Evolutionary conservation across 1,140 invertebrate genomes (phyloP).

Genomic region (Chrysoperla carnea): DNA sequence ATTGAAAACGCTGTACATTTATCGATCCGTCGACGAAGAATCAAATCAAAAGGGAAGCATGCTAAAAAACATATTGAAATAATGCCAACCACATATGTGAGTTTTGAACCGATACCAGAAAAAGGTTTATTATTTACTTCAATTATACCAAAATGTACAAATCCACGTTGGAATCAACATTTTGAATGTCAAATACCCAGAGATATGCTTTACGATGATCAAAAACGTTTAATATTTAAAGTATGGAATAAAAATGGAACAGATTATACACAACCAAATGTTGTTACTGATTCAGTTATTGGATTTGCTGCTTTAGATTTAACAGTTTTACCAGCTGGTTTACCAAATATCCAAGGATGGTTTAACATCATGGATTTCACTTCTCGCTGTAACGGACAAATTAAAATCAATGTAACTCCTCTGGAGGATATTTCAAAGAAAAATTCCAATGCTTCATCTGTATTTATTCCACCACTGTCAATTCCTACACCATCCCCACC

Average conservation of each 20-base stretch:
- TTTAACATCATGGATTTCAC: constrained; percentile 42
- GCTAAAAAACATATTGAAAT: constrained; percentile 11
- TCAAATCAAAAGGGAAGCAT: constrained; percentile 11
- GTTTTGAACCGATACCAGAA: constrained; percentile 26
- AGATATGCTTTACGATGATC: constrained; percentile 31
- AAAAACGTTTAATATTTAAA: constrained; percentile 37
- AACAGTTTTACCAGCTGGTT: constrained; percentile 27
- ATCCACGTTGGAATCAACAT: constrained; percentile 35
- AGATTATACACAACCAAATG: constrained; percentile 20
- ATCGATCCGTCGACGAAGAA: constrained; percentile 24
- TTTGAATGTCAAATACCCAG: constrained; percentile 28
- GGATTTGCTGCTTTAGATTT: constrained; percentile 40
- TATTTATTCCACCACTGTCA: constrained; percentile 4
- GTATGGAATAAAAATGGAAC: constrained; percentile 31
- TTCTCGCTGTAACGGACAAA: constrained; percentile 37
- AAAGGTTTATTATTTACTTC: constrained; percentile 25
- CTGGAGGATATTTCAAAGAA: constrained; percentile 23
- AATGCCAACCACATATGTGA: constrained; percentile 36
- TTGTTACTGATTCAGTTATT: constrained; percentile 30
- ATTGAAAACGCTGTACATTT: constrained; percentile 36
- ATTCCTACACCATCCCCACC: constrained; percentile 4
- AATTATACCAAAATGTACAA: constrained; percentile 27
- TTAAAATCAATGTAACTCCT: constrained; percentile 33
- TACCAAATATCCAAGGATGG: constrained; percentile 34
- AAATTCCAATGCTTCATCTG: background rate